These are phyloP conservation scores for Lasiurus borealis DNA, from an alignment of 2,113 vertebrate genomes.

Conservation along the genomic window DNA sequence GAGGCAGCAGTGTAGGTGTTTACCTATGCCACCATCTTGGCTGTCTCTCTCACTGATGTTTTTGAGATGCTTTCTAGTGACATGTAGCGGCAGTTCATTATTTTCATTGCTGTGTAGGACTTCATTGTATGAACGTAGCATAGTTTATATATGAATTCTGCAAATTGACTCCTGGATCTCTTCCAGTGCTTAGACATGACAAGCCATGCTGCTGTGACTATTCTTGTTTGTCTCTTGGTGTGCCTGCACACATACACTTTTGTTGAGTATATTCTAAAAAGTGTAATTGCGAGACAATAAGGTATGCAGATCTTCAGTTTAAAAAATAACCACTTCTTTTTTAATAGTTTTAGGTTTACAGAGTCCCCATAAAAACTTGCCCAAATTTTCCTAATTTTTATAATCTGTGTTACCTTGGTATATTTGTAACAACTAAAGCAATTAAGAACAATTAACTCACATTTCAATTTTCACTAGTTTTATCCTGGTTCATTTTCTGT, in stretches of 20 bases:
- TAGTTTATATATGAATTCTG: neutral
- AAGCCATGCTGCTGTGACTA: neutral
- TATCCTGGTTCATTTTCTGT: neutral
- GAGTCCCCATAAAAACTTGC: neutral
- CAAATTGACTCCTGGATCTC: neutral
- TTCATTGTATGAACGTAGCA: neutral
- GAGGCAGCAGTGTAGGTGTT: too few species aligned
- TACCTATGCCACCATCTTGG: too few species aligned
- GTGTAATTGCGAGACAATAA: neutral
- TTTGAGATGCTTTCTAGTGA: neutral
- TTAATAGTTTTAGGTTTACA: constrained; percentile 5
- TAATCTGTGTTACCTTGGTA: neutral
- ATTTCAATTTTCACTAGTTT: neutral
- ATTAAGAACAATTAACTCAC: neutral
- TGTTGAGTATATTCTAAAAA: constrained; percentile 13
- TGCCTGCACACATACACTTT: neutral
- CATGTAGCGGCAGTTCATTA: neutral
- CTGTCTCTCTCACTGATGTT: too few species aligned
- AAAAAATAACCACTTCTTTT: neutral
- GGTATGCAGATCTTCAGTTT: neutral
- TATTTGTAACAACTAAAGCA: constrained; percentile 5
- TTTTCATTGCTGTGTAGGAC: neutral
- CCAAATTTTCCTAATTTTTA: neutral
- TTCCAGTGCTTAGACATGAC: neutral
- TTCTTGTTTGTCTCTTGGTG: neutral